These are phyloP conservation scores for Resseliella maxima DNA, from an alignment of 2,888 invertebrate species.

Conservation along the genomic window DNA sequence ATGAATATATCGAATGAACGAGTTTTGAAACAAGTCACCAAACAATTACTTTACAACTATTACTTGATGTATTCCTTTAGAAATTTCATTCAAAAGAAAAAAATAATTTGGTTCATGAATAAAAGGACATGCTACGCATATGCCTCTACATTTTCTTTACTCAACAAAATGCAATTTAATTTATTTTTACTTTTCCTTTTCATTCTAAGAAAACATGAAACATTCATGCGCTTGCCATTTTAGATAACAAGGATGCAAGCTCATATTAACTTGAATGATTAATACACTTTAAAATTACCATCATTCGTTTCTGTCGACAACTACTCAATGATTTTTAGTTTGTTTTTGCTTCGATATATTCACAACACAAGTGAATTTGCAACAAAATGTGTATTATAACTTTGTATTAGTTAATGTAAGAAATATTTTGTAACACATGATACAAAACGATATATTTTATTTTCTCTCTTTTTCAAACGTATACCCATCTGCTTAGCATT, in stretches of 20 bases:
- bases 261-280: not conserved
- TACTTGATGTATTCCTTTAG: too few species aligned
- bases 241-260: not conserved
- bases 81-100: too few species aligned
- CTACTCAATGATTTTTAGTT: not conserved
- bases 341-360: too few species aligned
- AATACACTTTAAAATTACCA: conserved; percentile 22
- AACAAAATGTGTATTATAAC: too few species aligned
- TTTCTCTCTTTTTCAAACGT: not conserved
- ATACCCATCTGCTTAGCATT: not conserved
- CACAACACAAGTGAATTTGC: too few species aligned
- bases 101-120: too few species aligned
- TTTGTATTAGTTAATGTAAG: too few species aligned
- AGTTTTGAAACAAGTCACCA: not conserved
- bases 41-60: not conserved
- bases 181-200: too few species aligned
- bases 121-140: too few species aligned
- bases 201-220: too few species aligned
- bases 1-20: not conserved
- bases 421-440: not conserved
- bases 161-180: too few species aligned
- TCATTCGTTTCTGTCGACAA: conserved; percentile 28
- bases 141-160: too few species aligned
- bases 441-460: not conserved
- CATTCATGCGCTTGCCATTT: not conserved